Evolutionary conservation across 1,140 invertebrate species (phyloP).

Genomic region (Magallana gigas): DNA sequence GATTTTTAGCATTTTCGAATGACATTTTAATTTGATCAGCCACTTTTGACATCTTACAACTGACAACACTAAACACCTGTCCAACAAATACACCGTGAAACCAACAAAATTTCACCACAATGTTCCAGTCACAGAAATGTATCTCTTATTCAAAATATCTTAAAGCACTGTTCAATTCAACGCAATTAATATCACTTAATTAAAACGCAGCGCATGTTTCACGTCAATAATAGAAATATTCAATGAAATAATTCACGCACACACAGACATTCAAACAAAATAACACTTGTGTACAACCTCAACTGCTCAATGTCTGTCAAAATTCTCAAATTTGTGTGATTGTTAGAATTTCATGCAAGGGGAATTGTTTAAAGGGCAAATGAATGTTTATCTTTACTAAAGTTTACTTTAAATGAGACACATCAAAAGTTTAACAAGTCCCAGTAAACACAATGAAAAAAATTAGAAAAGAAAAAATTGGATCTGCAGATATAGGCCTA

Average conservation of each 20-base stretch:
- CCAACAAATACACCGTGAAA: no score
- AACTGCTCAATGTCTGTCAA: not conserved
- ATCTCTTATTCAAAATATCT: no score
- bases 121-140: no score
- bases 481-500: not conserved
- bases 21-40: no score
- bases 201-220: conserved; percentile 21
- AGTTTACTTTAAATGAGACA: no score
- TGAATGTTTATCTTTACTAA: not conserved
- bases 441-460: not conserved
- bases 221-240: not conserved
- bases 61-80: no score
- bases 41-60: no score
- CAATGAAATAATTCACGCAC: not conserved
- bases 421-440: not conserved
- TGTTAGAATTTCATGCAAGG: not conserved
- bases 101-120: no score
- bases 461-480: not conserved
- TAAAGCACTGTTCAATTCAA: no score
- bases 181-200: not conserved
- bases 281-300: not conserved
- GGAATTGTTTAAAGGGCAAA: not conserved
- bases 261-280: not conserved
- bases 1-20: no score
- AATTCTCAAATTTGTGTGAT: not conserved